Evolutionary conservation across 1,140 invertebrate species (phyloP).

Genomic region (Helicoverpa armigera): DNA sequence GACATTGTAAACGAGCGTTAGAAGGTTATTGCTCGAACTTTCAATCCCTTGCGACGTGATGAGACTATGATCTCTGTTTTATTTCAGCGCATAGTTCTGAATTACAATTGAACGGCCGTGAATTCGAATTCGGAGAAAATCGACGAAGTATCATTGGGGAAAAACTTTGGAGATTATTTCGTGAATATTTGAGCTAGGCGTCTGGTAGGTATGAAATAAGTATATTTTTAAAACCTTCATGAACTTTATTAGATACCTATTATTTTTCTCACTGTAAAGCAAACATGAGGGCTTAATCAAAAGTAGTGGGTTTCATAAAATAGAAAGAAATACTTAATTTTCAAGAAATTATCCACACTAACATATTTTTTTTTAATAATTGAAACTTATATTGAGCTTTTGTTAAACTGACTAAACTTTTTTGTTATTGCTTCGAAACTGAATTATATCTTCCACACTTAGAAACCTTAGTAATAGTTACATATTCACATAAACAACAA

Average conservation of each 20-base stretch:
- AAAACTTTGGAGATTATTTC: not conserved
- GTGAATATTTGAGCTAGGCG: not conserved
- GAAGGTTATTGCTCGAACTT: constrained; percentile 35
- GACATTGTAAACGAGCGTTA: constrained; percentile 7
- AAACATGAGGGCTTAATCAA: too few relatives aligned
- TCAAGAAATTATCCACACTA: too few relatives aligned
- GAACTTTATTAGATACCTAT: too few relatives aligned
- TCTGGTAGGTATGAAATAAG: not conserved
- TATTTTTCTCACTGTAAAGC: too few relatives aligned
- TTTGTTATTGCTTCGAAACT: too few relatives aligned
- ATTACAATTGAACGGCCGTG: constrained; percentile 23
- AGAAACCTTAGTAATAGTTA: not conserved
- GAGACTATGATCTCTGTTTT: constrained; percentile 41
- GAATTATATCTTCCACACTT: not conserved
- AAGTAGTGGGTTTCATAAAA: too few relatives aligned
- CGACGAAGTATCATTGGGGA: not conserved
- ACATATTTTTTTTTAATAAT: too few relatives aligned
- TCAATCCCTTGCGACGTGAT: constrained; percentile 37
- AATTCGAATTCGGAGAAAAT: not conserved
- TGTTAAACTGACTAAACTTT: too few relatives aligned
- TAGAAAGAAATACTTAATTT: too few relatives aligned
- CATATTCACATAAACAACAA: constrained; percentile 9
- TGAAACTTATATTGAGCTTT: too few relatives aligned
- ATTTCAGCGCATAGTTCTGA: constrained; percentile 12
- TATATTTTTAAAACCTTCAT: too few relatives aligned